Evolutionary conservation across 2,888 invertebrate genomes (phyloP), one percentile per base, ranked within the genome.

Genomic region (Chaitophorus viminalis): DNA sequence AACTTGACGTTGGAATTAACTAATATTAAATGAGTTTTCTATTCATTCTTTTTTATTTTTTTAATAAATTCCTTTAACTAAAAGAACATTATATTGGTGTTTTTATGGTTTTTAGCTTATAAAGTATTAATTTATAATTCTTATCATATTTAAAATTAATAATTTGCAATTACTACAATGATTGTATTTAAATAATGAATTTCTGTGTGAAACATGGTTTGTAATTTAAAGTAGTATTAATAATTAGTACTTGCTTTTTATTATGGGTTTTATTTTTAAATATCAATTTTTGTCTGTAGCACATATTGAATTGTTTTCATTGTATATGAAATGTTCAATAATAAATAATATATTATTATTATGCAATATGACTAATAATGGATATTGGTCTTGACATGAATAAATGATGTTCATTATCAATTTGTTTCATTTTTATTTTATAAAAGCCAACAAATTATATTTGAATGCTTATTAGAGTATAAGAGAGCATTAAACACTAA

Each of bases 21-120:
- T 87, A 87, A 39, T 70, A 85, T 87, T 87, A 87, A 75, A 84
- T 87, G 87, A 75, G 65, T 87, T 87, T 87, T 87, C 79, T 87
- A 87, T 81, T 81, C 79, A 75, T 74, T 81, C 39, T 81, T 14
- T 75, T 74, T 87, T 74, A 21, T 74, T 86, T 79, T 33, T 31
- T 60, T 60, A 21, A 68, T 21, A 75, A 52, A 68, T 21, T 74
- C 81, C 72, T 31, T 1, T 25, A n/a, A 18, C 79, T 52, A 31
- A 76, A 2, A 85, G n/a, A 77, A 33, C 39, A 33, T 39, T 52
- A 68, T 65, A 76, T 52, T 85, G n/a, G 84, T 77, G 14, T 52
- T 46, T 84, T 33, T 31, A 3, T 83, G 75, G 75, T 36, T 83
- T 46, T 46, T n/a, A n/a, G n/a, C n/a, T n/a, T n/a, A n/a, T n/a